Evolutionary conservation across 2,888 invertebrate species (phyloP).

Genomic region (Pseudoips prasinana): DNA sequence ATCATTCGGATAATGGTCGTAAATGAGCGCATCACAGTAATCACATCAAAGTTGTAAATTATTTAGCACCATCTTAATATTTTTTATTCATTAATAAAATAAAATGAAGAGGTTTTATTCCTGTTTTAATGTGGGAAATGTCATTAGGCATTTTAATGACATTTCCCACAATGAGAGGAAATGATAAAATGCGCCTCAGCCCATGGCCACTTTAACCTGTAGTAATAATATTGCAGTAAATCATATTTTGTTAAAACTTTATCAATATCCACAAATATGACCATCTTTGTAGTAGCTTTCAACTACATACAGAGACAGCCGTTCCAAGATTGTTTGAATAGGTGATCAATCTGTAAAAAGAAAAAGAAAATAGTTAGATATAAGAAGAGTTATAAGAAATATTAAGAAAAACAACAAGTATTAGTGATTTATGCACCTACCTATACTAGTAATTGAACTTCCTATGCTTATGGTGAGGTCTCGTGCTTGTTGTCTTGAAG

Average conservation of each 20-base stretch:
- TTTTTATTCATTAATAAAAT: constrained; percentile 2
- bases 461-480: background rate
- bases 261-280: constrained; percentile 12
- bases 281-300: no score
- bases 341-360: background rate
- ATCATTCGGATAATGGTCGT: constrained; percentile 11
- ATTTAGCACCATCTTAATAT: constrained; percentile 5
- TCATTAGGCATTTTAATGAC: constrained; percentile 4
- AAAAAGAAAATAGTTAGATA: background rate
- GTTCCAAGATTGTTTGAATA: background rate
- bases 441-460: background rate
- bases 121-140: constrained; percentile 1
- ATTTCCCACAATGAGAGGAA: constrained; percentile 1
- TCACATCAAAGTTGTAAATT: constrained; percentile 9
- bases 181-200: constrained; percentile 3
- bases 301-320: no score
- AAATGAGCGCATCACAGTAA: constrained; percentile 7
- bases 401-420: background rate
- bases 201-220: constrained; percentile 7
- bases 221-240: constrained; percentile 8
- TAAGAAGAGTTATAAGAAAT: background rate
- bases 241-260: constrained; percentile 12
- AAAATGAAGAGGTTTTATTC: constrained; percentile 1
- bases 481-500: background rate
- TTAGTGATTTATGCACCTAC: background rate